Conservation (phyloP, 2,113 vertebrate species). For the Psammodynastes pulverulentus region DNA sequence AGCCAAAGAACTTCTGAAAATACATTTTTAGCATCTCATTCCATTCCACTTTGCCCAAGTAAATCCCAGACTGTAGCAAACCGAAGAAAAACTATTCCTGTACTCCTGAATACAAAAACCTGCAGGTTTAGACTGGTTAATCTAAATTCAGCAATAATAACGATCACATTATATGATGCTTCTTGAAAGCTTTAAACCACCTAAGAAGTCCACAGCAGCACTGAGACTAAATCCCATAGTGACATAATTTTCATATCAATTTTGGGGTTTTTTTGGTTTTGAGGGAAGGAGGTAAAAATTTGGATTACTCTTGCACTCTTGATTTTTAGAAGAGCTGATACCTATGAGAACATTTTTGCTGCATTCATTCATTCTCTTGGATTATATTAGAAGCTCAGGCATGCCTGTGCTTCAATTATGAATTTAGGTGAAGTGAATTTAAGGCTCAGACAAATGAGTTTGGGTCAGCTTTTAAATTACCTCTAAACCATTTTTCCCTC, state of each 20-base stretch:
- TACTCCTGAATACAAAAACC: conserved; percentile 17
- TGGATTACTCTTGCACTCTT: neutral
- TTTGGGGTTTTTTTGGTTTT: neutral
- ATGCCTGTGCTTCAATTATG: conserved; percentile 6
- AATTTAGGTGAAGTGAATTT: conserved; percentile 14
- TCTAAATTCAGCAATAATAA: conserved; percentile 23
- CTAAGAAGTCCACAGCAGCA: conserved; percentile 1
- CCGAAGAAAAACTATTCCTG: conserved; percentile 9
- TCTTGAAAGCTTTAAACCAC: neutral
- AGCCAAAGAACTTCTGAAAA: neutral
- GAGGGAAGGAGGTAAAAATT: neutral
- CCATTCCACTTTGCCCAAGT: neutral
- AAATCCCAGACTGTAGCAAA: conserved; percentile 10
- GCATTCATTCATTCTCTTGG: conserved; percentile 18
- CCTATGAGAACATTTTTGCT: conserved; percentile 23
- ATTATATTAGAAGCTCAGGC: conserved; percentile 20
- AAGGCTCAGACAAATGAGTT: conserved; percentile 33
- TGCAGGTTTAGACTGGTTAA: conserved; percentile 13
- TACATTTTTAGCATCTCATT: neutral
- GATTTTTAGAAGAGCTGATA: conserved; percentile 1
- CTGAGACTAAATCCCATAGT: neutral
- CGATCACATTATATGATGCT: conserved; percentile 24
- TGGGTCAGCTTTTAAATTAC: conserved; percentile 12
- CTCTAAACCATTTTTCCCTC: neutral
- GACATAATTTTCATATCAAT: conserved; percentile 13